Percentiles rank a stretch among this genome's conserved stretches.
These are phyloP conservation scores for Rapana venosa DNA, from an alignment of 2,888 invertebrate genomes.

Conservation along the genomic window DNA sequence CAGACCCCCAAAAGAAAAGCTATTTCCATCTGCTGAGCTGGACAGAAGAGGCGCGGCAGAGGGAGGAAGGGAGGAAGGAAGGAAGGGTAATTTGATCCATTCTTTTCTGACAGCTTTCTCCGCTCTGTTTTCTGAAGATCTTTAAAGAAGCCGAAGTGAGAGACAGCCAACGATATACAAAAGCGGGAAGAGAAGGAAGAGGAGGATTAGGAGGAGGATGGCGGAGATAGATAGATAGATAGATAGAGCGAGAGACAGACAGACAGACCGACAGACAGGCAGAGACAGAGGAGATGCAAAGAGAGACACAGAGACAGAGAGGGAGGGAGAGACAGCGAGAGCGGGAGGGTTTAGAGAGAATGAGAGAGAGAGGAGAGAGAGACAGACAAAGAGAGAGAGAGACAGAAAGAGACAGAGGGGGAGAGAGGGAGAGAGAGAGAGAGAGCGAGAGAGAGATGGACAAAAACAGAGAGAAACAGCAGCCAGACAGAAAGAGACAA, in stretches of 20 bases:
- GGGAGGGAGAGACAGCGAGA: not conserved
- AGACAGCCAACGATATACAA: no score
- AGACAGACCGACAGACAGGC: not conserved
- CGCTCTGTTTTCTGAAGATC: no score
- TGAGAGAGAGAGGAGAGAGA: no score
- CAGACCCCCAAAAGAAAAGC: no score
- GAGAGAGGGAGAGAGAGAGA: constrained; percentile 1
- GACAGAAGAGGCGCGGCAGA: no score
- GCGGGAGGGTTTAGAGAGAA: not conserved
- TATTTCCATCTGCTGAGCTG: no score
- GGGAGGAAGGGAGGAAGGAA: no score
- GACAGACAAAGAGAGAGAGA: not conserved
- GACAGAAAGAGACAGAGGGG: not conserved
- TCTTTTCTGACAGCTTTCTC: no score
- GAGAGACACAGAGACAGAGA: not conserved
- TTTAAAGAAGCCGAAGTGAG: no score
- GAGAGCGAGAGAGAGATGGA: not conserved
- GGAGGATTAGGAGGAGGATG: no score
- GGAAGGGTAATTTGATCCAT: not conserved
- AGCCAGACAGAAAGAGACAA: not conserved
- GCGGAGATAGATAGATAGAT: not conserved
- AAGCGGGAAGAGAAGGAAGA: no score
- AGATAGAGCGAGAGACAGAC: not conserved
- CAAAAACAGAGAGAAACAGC: not conserved
- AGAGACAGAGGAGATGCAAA: not conserved